Base-by-base conservation (phyloP, 2,888 invertebrate genomes). In the Gymnoscelis rufifasciata region DNA sequence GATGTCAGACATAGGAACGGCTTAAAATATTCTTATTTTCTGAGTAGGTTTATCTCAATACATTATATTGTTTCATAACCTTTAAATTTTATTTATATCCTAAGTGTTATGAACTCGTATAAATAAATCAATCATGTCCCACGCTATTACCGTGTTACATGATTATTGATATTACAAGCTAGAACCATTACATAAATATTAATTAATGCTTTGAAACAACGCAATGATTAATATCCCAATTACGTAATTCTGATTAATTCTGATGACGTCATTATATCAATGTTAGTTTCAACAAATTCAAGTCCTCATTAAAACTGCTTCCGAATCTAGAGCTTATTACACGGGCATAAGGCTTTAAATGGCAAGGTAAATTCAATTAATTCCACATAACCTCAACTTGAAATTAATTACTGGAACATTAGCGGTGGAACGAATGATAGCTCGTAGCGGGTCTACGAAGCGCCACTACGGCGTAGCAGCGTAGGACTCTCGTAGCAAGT, bases 401-500 rank as follows among this genome's bases (percentile, higher is more conserved):
- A 29, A 24, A 49, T 43, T 37, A 48, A 48, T 49, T 49, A 49
- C 41, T 27, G 26, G 23, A 41, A 37, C 40, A 40, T 44, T 41
- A 38, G 45, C 31, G 47, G 43, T 40, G 29, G 26, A 45, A 42
- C 38, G 41, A 49, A 44, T 49, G 44, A 46, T 54, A 51, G 51
- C 40, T 40, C 51, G 57, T 64, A 64, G 59, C 50, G 31, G 19
- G 3, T 26, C 35, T 35, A 35, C 19, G 35, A 19, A 37, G 38
- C 11, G 39, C 59, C 11, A 38, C 59, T 64, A 62, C 65, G 59
- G 7, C 59, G 54, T 61, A 66, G 44, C 12, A 33, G 19, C 56
- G 57, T 56, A 53, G 57, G 39, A 49, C 44, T 45, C 47, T 50
- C 58, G 56, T 54, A 60, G 57, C 59, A 57, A 56, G 57, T 59